Percentiles rank a stretch among this genome's conserved stretches.
These are phyloP conservation scores for Galerucella pusilla DNA, from an alignment of 2,888 invertebrate species.

Conservation along the genomic window DNA sequence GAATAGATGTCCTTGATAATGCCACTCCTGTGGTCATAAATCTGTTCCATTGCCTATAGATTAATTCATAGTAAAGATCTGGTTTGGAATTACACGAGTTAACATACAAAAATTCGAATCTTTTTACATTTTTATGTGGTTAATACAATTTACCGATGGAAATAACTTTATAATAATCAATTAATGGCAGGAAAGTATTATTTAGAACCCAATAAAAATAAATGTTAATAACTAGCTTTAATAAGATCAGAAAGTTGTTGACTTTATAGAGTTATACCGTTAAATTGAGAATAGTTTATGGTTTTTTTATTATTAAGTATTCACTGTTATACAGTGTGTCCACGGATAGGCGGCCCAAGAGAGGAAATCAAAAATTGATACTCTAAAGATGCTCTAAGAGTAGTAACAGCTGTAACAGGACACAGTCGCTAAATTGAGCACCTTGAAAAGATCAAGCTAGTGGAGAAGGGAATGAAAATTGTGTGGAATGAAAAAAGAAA, in stretches of 20 bases:
- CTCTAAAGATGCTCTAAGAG: not conserved
- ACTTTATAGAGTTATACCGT: too few relatives aligned
- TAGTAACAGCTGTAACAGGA: not conserved
- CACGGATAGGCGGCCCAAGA: too few relatives aligned
- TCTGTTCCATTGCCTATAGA: not conserved
- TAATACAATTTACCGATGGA: not conserved
- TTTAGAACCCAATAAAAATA: not conserved
- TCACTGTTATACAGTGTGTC: too few relatives aligned
- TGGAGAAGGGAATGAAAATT: too few relatives aligned
- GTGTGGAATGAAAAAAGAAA: too few relatives aligned
- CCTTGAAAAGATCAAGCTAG: too few relatives aligned
- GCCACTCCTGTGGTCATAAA: slow-evolving; percentile 18
- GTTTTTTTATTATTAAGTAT: too few relatives aligned
- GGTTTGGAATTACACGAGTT: not conserved
- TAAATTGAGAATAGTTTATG: too few relatives aligned
- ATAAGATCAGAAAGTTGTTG: too few relatives aligned
- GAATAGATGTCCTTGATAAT: slow-evolving; percentile 21
- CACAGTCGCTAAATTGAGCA: too few relatives aligned
- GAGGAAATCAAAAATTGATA: too few relatives aligned
- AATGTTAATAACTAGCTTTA: not conserved
- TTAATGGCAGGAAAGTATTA: not conserved
- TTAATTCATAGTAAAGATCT: slow-evolving; percentile 11
- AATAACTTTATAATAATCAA: not conserved
- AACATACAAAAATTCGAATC: not conserved
- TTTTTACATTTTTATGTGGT: not conserved